Base-by-base conservation (phyloP, 2,113 vertebrate species). In the Thomomys bottae region DNA sequence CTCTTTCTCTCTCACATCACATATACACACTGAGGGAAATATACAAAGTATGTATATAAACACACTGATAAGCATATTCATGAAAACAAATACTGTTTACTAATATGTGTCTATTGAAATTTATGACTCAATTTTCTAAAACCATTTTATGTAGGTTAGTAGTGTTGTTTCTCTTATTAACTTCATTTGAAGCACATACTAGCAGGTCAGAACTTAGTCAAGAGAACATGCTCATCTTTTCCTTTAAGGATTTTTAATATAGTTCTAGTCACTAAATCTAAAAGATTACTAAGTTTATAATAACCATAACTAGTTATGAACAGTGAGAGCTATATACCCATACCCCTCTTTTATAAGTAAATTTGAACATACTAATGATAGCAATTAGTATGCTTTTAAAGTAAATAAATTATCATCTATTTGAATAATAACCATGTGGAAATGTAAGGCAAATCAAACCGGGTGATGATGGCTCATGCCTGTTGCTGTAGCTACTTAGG, bases 331-430 rank as follows among this genome's bases (percentile, higher is more conserved):
- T 18, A n/a, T 63, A 83, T 45, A 54, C 70, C 66, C n/a, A 57
- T 17, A 45, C 40, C 79, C 21, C 63, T 87, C 73, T 95, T 95
- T 89, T 84, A 73, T 94, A 91, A 85, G 36, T 85, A 87, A 90
- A 61, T 20, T 85, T 34, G 30, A 92, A 92, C 40, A 2, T 90
- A 76, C 36, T 82, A 87, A 64, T 94, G 84, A 93, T 83, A 89
- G 12, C 40, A 94, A 90, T 94, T 90, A 94, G 9, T 45, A 87
- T 85, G 32, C 67, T 93, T 73, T 82, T 79, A 87, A 84, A 88
- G 57, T n/a, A 89, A 93, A 89, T 79, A 92, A 88, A 32, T 67
- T 93, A 34, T 30, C 85, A 34, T 68, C 75, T 70, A 40, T 54
- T 57, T 49, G 93, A 90, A 86, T 77, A 70, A 80, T 59, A 82